A percentile compares a stretch with the other conserved stretches of the same genome.
Conservation (phyloP, 2,113 vertebrate genomes). For the Lepus americanus region DNA sequence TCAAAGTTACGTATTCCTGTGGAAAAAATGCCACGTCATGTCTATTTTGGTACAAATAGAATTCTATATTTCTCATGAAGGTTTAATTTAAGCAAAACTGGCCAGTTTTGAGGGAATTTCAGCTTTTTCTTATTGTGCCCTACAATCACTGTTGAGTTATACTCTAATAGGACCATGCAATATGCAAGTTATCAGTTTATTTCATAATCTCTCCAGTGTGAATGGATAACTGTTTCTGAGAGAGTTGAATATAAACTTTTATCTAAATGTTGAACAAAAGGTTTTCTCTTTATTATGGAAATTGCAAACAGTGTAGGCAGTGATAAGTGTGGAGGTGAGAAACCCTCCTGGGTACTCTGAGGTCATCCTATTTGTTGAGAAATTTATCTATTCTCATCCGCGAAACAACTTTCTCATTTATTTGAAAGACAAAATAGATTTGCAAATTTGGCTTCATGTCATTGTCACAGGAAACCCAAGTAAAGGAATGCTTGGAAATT, state of each 20-base stretch:
- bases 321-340: background rate
- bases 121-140: background rate
- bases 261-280: background rate
- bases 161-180: background rate
- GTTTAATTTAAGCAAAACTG: background rate
- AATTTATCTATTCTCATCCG: background rate
- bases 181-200: background rate
- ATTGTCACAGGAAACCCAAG: background rate
- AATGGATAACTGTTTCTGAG: background rate
- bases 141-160: background rate
- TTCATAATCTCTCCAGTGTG: background rate
- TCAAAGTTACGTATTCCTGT: background rate
- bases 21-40: background rate
- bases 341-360: background rate
- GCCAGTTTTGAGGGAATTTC: background rate
- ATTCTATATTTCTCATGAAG: background rate
- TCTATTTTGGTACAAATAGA: background rate
- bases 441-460: background rate
- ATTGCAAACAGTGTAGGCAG: background rate
- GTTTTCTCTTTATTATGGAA: background rate
- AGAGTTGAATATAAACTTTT: background rate
- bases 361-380: background rate
- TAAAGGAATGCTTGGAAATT: background rate
- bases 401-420: background rate
- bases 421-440: background rate